Conservation (phyloP, 92 coral and sea anemone species). For the Paramuricea clavata region DNA sequence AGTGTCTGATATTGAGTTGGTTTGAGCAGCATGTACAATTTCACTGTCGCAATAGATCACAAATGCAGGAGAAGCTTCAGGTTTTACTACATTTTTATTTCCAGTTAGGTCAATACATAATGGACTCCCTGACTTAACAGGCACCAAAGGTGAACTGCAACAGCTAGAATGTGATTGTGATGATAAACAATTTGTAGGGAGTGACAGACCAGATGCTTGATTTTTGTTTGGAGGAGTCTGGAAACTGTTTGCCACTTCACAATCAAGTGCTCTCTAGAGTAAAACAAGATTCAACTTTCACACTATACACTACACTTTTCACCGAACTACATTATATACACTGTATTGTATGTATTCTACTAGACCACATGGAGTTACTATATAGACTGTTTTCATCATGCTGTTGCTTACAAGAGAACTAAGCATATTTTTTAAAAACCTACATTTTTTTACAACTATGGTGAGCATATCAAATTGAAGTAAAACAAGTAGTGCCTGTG, state of each 20-base stretch:
- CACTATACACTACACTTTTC: too few relatives aligned
- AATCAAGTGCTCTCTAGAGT: constrained; percentile 9
- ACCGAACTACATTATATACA: too few relatives aligned
- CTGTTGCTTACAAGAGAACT: too few relatives aligned
- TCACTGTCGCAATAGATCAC: constrained; percentile 28
- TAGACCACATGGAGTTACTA: too few relatives aligned
- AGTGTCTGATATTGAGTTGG: constrained; percentile 24
- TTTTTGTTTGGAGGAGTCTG: constrained; percentile 34
- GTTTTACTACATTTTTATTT: constrained; percentile 3
- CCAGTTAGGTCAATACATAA: constrained; percentile 26
- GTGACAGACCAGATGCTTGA: background rate
- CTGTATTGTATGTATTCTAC: too few relatives aligned
- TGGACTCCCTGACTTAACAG: constrained; percentile 27
- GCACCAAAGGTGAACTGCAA: constrained; percentile 11
- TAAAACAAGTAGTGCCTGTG: too few relatives aligned
- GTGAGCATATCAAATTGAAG: too few relatives aligned
- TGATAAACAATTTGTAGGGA: constrained; percentile 9
- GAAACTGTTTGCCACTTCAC: constrained; percentile 10
- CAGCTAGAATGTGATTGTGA: background rate
- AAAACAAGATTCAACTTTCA: too few relatives aligned
- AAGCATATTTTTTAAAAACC: too few relatives aligned
- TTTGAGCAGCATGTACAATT: constrained; percentile 43
- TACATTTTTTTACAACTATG: too few relatives aligned
- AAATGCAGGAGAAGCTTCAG: constrained; percentile 15
- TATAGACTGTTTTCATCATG: too few relatives aligned